Evolutionary conservation across 1,140 invertebrate species (phyloP).

Genomic region (Sycobia sp.): DNA sequence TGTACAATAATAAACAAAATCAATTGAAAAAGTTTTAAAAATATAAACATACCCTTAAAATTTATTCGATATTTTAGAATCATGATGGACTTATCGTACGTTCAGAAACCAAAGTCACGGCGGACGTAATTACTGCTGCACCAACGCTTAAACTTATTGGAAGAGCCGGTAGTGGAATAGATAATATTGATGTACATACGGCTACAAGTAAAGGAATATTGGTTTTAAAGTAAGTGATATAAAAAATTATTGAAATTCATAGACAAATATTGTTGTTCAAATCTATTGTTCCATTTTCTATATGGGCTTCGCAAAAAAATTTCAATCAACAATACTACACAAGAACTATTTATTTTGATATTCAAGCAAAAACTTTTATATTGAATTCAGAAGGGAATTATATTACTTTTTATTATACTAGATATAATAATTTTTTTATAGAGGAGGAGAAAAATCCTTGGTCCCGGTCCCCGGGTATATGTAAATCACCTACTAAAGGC

Average conservation of each 20-base stretch:
- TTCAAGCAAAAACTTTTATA: too few species aligned
- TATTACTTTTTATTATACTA: too few species aligned
- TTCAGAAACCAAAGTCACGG: conserved; percentile 95
- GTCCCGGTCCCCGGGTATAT: too few species aligned
- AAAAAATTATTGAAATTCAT: conserved; percentile 2
- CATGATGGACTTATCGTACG: conserved; percentile 93
- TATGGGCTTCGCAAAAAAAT: too few species aligned
- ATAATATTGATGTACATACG: conserved; percentile 92
- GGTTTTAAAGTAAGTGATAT: conserved; percentile 87
- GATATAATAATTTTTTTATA: too few species aligned
- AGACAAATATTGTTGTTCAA: not conserved
- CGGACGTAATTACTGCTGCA: conserved; percentile 81
- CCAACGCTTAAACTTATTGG: conserved; percentile 84
- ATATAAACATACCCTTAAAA: not conserved
- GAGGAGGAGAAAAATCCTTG: too few species aligned
- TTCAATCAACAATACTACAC: too few species aligned
- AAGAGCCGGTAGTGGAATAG: conserved; percentile 94
- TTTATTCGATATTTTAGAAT: conserved; percentile 64
- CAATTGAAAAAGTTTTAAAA: too few species aligned
- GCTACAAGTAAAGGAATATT: conserved; percentile 85
- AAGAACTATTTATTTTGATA: too few species aligned
- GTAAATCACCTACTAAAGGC: too few species aligned
- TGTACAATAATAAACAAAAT: not conserved
- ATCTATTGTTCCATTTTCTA: too few species aligned
- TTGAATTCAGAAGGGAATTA: too few species aligned